Evolutionary conservation across 2,797 vertebrate genomes (phyloP), one percentile per base, ranked within the genome.

Genomic region (Babyrousa celebensis): DNA sequence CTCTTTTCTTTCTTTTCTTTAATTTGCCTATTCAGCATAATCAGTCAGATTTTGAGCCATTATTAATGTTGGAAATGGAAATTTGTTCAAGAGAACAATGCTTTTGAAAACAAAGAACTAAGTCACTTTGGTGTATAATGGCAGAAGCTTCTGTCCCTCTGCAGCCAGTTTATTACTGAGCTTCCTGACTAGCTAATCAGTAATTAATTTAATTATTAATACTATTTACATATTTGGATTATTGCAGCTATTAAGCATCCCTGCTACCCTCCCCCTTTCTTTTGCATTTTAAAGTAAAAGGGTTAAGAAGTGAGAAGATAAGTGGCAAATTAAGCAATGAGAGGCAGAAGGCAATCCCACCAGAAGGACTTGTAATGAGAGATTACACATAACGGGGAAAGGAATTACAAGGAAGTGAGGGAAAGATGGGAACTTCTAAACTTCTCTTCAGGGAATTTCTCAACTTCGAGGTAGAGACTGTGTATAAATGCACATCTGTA

Each of bases 191-290:
- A 83, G 63, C 29, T 93, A 65, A 96, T 95, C 74, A 96, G 96
- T 94, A 97, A 98, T 97, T 98, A 98, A 97, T 97, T 97, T 97
- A 97, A 98, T 98, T 98, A 98, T 98, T 97, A 98, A 98, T 97
- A 62, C 79, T 95, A 84, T 95, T 96, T 90, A 52, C 92, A 94
- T 96, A 85, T 93, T 98, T 96, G 43, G 12, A 56, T 82, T 71
- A 67, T 83, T 60, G 6, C 23, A 7, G 32, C 56, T 63, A 80
- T 84, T 85, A 89, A 91, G n/a, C n/a, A 48, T 23, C 29, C n/a
- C 8, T 7, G 48, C 12, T 54, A 8, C 2, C 62, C 40, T 80
- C 12, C 27, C 18, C 2, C 43, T 10, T 77, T 77, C 43, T 23
- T 84, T 83, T 89, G 43, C 5, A 36, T 83, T 86, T 89, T 87